Percentiles rank a stretch among this genome's conserved stretches.
phyloP scores from a whole-genome alignment of 2,888 invertebrate genomes.

The Leistus spinibarbis region DNA sequence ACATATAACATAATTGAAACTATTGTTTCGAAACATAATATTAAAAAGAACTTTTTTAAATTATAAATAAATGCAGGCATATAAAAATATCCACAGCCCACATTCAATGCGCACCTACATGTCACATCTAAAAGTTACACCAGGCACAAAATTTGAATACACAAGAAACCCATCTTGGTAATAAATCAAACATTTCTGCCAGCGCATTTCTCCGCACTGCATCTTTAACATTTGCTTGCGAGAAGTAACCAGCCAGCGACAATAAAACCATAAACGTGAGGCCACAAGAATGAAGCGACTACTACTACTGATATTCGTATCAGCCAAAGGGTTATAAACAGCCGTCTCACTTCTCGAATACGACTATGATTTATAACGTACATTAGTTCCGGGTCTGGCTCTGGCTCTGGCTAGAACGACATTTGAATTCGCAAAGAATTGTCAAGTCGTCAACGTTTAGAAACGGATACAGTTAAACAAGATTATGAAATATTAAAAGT shows the following conservation, averaged over 20 bases:
- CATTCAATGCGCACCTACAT: not conserved
- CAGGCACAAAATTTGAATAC: not conserved
- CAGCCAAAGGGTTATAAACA: not conserved
- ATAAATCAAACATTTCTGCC: not conserved
- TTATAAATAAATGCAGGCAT: not conserved
- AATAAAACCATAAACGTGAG: conserved; percentile 1
- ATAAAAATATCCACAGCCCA: not conserved
- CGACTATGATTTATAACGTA: not conserved
- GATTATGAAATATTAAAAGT: not conserved
- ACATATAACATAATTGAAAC: not conserved
- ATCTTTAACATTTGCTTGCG: not conserved
- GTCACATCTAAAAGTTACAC: not conserved
- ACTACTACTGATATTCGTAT: not conserved
- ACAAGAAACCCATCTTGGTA: not conserved
- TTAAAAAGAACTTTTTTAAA: not conserved
- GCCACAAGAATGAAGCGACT: conserved; percentile 6
- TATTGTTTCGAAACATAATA: not conserved
- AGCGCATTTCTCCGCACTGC: not conserved
- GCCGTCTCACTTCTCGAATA: not conserved
- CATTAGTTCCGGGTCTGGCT: not conserved
- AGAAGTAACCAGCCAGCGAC: not conserved
- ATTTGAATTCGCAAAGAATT: not conserved
- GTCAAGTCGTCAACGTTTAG: no score
- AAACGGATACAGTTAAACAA: not conserved
- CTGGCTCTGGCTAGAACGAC: not conserved